Evolutionary conservation across 2,888 invertebrate species (phyloP).

Genomic region (Xanthia icteritia): DNA sequence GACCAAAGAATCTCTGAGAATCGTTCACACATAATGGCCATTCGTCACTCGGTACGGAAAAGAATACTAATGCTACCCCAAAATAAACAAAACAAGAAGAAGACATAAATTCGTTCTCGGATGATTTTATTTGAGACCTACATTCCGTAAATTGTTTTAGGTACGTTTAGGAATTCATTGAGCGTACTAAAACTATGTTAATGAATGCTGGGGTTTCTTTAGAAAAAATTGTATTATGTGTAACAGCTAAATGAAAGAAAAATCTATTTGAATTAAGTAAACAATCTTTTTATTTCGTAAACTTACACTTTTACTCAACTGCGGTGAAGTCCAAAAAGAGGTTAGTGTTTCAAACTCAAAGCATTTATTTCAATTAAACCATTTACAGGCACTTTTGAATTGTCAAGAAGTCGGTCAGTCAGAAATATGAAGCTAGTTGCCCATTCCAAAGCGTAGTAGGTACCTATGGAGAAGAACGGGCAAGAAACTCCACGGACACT

Average conservation of each 20-base stretch:
- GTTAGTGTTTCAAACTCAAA: too few species aligned
- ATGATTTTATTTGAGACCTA: conserved; percentile 24
- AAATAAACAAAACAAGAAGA: conserved; percentile 46
- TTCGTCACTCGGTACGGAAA: conserved; percentile 48
- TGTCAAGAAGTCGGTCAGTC: too few species aligned
- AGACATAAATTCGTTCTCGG: conserved; percentile 27
- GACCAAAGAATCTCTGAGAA: conserved; percentile 33
- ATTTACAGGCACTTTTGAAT: too few species aligned
- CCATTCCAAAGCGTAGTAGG: too few species aligned
- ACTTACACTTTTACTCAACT: too few species aligned
- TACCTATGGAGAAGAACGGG: too few species aligned
- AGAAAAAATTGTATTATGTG: background rate
- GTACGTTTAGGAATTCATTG: background rate
- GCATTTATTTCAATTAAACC: too few species aligned
- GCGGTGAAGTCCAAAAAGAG: too few species aligned
- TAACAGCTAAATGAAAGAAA: background rate
- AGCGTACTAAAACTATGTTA: conserved; percentile 20
- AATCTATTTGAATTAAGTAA: too few species aligned
- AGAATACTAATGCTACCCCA: conserved; percentile 54
- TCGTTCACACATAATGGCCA: conserved; percentile 58
- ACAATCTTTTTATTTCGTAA: too few species aligned
- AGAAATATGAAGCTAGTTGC: too few species aligned
- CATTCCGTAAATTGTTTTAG: conserved; percentile 28
- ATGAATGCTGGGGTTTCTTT: conserved; percentile 15
- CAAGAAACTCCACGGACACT: too few species aligned